Base-by-base conservation (phyloP, 2,113 vertebrate species). In the Sinocyclocheilus maitianheensis region DNA sequence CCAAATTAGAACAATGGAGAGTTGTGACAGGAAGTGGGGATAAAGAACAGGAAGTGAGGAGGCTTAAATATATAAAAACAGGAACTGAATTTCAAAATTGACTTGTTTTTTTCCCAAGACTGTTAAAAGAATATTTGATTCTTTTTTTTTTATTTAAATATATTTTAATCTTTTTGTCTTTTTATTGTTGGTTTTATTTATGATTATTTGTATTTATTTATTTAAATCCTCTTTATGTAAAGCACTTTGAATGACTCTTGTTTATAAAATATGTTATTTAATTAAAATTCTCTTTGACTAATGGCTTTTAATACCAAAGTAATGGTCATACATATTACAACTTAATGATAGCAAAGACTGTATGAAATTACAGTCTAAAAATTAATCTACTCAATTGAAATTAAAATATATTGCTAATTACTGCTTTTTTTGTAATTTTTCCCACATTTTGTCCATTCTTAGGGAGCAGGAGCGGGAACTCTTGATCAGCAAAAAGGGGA, bases 401-500 rank as follows among this genome's bases (percentile, higher is more conserved):
- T 65, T 2, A 30, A 67, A 0, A 48, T 12, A 13, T 10, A 20
- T 71, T 37, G 3, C 7, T 20, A 71, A 71, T 71, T 26, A 67
- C 24, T 67, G 13, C 0, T 67, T 30, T 30, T 67, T 71, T 22
- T n/a, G 9, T 10, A 40, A 5, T 30, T 62, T 62, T 71, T 18
- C 5, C 18, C 5, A 43, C 24, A 10, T 80, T 82, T 58, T 46
- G 43, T 34, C 16, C n/a, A 43, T 79, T 71, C 26, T 7, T 88
- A 99, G 98, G 92, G 97, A 99, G 78, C 97, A 99, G 0, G 98
- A 99, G 51, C 97, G 97, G 90, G 98, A 99, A 91, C 93, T 96
- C 12, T 94, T 97, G 89, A 94, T 96, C 85, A 93, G 96, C 9
- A 99, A 98, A 84, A 94, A 94, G 86, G 98, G 98, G 53, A 99